These are phyloP conservation scores for Macrobrachium rosenbergii DNA, from an alignment of 1,140 invertebrate species.

Conservation along the genomic window DNA sequence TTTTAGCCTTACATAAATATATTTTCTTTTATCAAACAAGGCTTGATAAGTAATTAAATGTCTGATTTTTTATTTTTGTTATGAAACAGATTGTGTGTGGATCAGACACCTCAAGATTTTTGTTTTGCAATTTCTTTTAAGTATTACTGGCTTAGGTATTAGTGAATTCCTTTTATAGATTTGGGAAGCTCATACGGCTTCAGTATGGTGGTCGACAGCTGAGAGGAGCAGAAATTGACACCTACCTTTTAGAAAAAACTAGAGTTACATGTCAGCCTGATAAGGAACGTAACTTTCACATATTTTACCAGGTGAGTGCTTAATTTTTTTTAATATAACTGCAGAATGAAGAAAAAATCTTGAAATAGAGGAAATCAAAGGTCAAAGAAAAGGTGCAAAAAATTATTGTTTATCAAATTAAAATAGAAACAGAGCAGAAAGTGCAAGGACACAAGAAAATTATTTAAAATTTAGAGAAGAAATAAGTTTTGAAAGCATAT, in stretches of 20 bases:
- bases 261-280: constrained; percentile 87
- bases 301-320: constrained; percentile 85
- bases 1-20: not conserved
- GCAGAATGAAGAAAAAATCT: not conserved
- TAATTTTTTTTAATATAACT: not conserved
- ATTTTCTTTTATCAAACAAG: no score
- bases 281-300: constrained; percentile 94
- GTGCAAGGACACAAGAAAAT: not conserved
- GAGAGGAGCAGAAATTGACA: constrained; percentile 63
- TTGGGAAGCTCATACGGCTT: constrained; percentile 64
- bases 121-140: no score
- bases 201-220: constrained; percentile 58
- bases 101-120: no score
- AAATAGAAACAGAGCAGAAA: not conserved
- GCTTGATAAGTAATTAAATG: no score
- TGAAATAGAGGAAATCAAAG: not conserved
- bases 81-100: not conserved
- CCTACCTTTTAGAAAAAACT: constrained; percentile 92
- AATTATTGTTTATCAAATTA: not conserved
- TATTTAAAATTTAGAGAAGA: no score
- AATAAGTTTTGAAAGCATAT: no score
- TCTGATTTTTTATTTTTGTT: not conserved
- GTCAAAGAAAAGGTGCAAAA: not conserved
- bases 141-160: no score
- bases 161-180: constrained; percentile 31